A percentile compares a stretch with the other conserved stretches of the same genome.
These are phyloP conservation scores for Delia radicum DNA, from an alignment of 1,140 invertebrate genomes.

Conservation along the genomic window DNA sequence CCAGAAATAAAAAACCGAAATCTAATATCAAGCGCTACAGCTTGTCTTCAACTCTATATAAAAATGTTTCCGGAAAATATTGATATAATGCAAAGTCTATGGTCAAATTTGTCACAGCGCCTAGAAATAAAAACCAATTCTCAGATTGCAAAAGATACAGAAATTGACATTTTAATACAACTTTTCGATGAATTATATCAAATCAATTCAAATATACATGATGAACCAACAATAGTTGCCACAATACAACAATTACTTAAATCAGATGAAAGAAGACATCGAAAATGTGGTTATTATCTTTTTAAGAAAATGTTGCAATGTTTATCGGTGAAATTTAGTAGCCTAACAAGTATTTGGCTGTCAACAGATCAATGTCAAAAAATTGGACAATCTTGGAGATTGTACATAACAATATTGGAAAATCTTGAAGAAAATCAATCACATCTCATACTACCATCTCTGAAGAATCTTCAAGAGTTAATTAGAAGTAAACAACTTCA, in stretches of 20 bases:
- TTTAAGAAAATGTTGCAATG: slow-evolving; percentile 34
- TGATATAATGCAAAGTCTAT: slow-evolving; percentile 37
- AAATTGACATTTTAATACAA: slow-evolving; percentile 18
- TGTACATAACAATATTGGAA: slow-evolving; percentile 57
- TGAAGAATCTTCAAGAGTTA: slow-evolving; percentile 35
- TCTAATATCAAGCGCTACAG: slow-evolving; percentile 38
- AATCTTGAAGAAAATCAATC: slow-evolving; percentile 64
- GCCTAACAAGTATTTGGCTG: not conserved
- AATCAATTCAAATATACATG: not conserved
- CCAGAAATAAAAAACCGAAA: slow-evolving; percentile 29
- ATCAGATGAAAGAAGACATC: slow-evolving; percentile 36
- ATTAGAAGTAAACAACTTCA: not conserved
- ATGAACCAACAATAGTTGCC: not conserved
- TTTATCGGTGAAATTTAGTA: not conserved
- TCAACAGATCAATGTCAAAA: slow-evolving; percentile 13
- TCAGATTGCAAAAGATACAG: not conserved
- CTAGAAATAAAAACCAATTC: slow-evolving; percentile 8
- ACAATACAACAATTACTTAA: slow-evolving; percentile 16
- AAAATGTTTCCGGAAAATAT: slow-evolving; percentile 33
- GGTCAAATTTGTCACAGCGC: slow-evolving; percentile 34
- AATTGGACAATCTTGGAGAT: slow-evolving; percentile 34
- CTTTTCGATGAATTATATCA: slow-evolving; percentile 22
- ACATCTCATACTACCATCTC: slow-evolving; percentile 61
- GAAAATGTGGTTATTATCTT: slow-evolving; percentile 38
- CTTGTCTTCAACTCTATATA: slow-evolving; percentile 41